Evolutionary conservation across 2,888 invertebrate genomes (phyloP), one percentile per base, ranked within the genome.

Genomic region (Epicampocera succincta): DNA sequence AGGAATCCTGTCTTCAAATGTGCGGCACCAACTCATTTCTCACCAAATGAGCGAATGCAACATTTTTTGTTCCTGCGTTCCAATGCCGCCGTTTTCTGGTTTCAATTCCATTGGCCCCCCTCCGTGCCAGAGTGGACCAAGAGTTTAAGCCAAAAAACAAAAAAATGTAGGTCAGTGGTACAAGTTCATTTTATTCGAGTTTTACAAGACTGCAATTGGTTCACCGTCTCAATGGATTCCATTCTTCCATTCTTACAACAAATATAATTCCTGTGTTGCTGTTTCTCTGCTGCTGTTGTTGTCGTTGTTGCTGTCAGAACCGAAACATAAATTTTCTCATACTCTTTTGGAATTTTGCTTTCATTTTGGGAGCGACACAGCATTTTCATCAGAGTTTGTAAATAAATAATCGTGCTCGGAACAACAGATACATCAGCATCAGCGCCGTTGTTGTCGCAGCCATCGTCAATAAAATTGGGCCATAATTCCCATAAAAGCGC

Each of bases 161-260:
- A 54, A n/a, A 48, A 71, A 82, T 78, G 86, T 89, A 88, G 89
- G 89, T 89, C 88, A 89, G 87, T 89, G 87, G 88, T 87, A 89
- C 89, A 89, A 89, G 89, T 89, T 89, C 89, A 89, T 87, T 88
- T 65, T 76, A 50, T 65, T 83, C 38, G 61, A 21, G 65, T 80
- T 78, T 78, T 52, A 52, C 21, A 66, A 50, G 46, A 78, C 29
- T 81, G 74, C 77, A 71, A n/a, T 61, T 19, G 48, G 15, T 42
- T 44, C 25, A 50, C 48, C 44, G 44, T 68, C 46, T 58, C 29
- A 46, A 13, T 42, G 63, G 48, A 65, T 66, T 73, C 21, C 66
- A 17, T 25, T 60, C 46, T 66, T 73, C 21, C 66, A 17, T 25
- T 60, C 46, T 66, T 42, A 29, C 13, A 13, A 17, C 19, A 17